A percentile compares a stretch with the other conserved stretches of the same genome.
Conservation (phyloP, 2,888 invertebrate species). For the Branchipolynoe longqiensis region DNA sequence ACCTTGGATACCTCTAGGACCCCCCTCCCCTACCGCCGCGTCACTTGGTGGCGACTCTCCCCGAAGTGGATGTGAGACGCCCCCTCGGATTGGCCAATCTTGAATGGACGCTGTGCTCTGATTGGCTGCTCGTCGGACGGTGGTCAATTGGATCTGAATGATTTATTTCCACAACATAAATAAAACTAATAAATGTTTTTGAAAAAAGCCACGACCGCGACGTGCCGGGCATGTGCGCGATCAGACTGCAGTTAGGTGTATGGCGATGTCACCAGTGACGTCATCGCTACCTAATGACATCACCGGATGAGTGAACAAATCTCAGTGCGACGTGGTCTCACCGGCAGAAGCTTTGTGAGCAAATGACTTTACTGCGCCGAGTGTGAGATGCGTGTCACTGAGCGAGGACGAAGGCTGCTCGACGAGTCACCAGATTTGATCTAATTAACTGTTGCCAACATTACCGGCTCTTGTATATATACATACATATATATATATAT, state of each 20-base stretch:
- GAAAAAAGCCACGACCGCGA: no score
- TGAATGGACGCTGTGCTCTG: slow-evolving; percentile 24
- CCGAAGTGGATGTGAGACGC: not conserved
- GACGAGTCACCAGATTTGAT: slow-evolving; percentile 36
- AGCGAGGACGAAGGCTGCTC: not conserved
- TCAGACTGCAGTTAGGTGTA: no score
- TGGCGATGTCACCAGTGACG: no score
- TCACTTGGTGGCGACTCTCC: slow-evolving; percentile 5
- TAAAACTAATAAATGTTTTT: no score
- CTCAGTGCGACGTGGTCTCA: slow-evolving; percentile 6
- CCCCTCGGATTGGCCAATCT: not conserved
- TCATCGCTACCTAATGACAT: not conserved
- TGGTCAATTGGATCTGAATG: slow-evolving; percentile 5
- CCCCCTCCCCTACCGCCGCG: slow-evolving; percentile 4
- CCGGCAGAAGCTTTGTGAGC: not conserved
- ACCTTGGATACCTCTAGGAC: slow-evolving; percentile 83
- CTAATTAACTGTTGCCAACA: slow-evolving; percentile 25
- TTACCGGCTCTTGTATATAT: slow-evolving; percentile 20
- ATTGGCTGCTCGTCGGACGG: slow-evolving; percentile 7
- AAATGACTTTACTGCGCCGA: no score
- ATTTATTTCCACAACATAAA: no score
- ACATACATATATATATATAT: no score
- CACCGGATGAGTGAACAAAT: slow-evolving; percentile 40
- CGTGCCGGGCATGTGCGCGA: no score
- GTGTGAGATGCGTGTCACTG: no score